These are phyloP conservation scores for Scelioninae gen. 2 DNA, from an alignment of 2,888 invertebrate species.

Conservation along the genomic window DNA sequence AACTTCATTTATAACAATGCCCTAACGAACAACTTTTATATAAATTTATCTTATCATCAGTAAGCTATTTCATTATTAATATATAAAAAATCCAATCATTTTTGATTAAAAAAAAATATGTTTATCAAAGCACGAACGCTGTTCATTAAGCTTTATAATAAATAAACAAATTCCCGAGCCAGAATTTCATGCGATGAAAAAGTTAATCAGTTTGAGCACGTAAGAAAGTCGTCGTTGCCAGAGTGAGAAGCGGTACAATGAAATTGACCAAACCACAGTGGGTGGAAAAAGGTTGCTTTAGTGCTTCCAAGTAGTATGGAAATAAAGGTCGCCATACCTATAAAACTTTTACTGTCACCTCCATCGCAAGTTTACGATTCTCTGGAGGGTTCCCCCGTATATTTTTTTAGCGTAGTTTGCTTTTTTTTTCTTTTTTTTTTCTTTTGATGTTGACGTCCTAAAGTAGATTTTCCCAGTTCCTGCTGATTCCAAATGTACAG, in stretches of 20 bases:
- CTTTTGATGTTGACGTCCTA: conserved; percentile 42
- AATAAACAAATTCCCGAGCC: conserved; percentile 1
- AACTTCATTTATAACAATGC: no score
- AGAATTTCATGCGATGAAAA: conserved; percentile 25
- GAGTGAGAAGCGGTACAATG: conserved; percentile 19
- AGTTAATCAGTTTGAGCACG: conserved; percentile 43
- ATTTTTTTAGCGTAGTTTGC: conserved; percentile 49
- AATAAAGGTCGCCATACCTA: conserved; percentile 68
- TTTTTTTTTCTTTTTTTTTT: conserved; percentile 38
- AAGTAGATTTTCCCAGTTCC: conserved; percentile 49
- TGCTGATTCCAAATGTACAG: conserved; percentile 39
- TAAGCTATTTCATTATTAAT: no score
- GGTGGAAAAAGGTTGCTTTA: conserved; percentile 59
- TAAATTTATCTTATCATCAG: no score
- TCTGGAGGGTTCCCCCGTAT: conserved; percentile 58
- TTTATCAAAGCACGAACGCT: no score
- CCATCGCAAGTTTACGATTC: conserved; percentile 65
- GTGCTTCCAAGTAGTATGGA: conserved; percentile 68
- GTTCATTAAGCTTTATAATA: no score
- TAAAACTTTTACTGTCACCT: conserved; percentile 62
- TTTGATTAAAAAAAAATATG: no score
- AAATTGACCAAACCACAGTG: conserved; percentile 55
- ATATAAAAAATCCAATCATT: no score
- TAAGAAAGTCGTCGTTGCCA: conserved; percentile 29
- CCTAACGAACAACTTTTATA: no score